A percentile compares a stretch with the other conserved stretches of the same genome.
These are phyloP conservation scores for Phragmatobia fuliginosa DNA, from an alignment of 2,888 invertebrate genomes.

Conservation along the genomic window DNA sequence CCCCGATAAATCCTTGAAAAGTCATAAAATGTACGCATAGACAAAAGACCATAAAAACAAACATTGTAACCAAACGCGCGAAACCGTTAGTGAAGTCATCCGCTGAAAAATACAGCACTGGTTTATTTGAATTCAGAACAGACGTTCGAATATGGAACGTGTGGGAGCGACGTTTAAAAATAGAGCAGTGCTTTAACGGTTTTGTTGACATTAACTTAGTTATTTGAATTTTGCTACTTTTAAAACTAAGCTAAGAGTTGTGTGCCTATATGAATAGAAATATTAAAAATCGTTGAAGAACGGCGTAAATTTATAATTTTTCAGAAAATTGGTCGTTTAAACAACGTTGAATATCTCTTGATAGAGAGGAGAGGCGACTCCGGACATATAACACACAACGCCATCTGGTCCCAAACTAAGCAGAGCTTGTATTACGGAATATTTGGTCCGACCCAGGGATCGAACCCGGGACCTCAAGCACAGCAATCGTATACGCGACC, in stretches of 20 bases:
- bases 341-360: too few species aligned
- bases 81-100: conserved; percentile 56
- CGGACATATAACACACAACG: too few species aligned
- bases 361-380: too few species aligned
- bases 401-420: too few species aligned
- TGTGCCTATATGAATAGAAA: too few species aligned
- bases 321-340: too few species aligned
- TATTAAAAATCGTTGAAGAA: too few species aligned
- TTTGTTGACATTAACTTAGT: conserved; percentile 25
- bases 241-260: neutral
- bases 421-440: too few species aligned
- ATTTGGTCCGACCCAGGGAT: too few species aligned
- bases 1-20: conserved; percentile 11
- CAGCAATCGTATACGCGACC: too few species aligned
- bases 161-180: conserved; percentile 52
- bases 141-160: conserved; percentile 49
- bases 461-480: too few species aligned
- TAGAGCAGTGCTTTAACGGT: conserved; percentile 40
- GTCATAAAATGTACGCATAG: conserved; percentile 22
- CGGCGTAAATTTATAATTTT: too few species aligned
- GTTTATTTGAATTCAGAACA: conserved; percentile 52
- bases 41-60: conserved; percentile 28
- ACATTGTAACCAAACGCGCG: conserved; percentile 36
- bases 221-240: conserved; percentile 3
- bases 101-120: conserved; percentile 50